Evolutionary conservation across 1,140 invertebrate species (phyloP).

Genomic region (Drosophila arizonae): DNA sequence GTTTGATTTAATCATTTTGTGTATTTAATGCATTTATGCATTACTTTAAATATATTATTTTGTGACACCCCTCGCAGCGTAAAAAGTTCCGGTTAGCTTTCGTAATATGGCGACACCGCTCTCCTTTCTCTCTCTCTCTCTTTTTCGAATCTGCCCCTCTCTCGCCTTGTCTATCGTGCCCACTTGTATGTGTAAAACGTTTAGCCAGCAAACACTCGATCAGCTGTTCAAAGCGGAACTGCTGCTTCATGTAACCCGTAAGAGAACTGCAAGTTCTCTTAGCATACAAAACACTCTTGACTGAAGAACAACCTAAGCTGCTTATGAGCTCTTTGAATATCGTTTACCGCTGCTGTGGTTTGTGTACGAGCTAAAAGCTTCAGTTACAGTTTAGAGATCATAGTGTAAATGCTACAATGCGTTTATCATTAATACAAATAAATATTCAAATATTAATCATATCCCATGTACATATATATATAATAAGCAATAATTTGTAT

Average conservation of each 20-base stretch:
- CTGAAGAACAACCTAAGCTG: not conserved
- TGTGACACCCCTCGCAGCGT: not conserved
- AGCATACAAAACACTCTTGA: not conserved
- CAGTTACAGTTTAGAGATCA: not conserved
- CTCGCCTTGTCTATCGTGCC: no score
- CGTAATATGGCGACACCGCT: not conserved
- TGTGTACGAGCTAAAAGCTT: slow-evolving; percentile 9
- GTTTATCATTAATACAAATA: not conserved
- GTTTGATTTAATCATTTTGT: no score
- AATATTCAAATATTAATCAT: not conserved
- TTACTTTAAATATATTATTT: not conserved
- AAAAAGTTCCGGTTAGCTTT: slow-evolving; percentile 4
- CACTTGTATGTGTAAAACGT: slow-evolving; percentile 11
- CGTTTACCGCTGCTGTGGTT: slow-evolving; percentile 8
- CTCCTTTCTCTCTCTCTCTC: not conserved
- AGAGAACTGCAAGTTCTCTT: slow-evolving; percentile 8
- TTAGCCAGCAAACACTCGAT: slow-evolving; percentile 25
- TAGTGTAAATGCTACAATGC: not conserved
- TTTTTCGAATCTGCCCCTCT: no score
- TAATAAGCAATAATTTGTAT: no score
- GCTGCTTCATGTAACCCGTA: no score
- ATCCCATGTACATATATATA: no score
- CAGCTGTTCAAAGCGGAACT: slow-evolving; percentile 27
- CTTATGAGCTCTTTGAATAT: slow-evolving; percentile 1
- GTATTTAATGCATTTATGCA: no score